Evolutionary conservation across 1,140 invertebrate genomes (phyloP), one percentile per base, ranked within the genome.

Genomic region (Mya arenaria): DNA sequence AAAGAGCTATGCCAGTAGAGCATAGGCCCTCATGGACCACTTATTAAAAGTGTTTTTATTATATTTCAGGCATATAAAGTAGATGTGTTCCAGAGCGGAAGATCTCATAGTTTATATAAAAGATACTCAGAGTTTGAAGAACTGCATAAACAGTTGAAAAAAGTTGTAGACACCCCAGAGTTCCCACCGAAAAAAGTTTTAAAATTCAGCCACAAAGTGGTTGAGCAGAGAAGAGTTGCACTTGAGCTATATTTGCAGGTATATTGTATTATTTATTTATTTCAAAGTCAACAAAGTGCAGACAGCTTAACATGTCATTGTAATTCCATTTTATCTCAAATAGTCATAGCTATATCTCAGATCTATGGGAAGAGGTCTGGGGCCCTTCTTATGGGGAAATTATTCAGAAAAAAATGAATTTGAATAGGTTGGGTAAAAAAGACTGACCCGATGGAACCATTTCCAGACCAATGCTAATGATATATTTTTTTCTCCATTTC

Each of bases 111-210:
- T 62, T 88, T 95, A 39, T 94, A 95, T 84, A 94, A 93, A 88
- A 90, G 95, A 90, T 95, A 95, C 85, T 94, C 94, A 78, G 94
- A 94, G 88, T 95, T 95, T 90, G 94, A 94, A 80, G 91, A 93
- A n/a, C 87, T 95, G n/a, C 94, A 95, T 88, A 93, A 94, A 79
- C 92, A 93, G 92, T 71, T 94, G 66, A 93, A 93, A 52, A 93
- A 94, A 83, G 85, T 91, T 56, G 92, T 92, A 66, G 92, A 91
- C 25, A 93, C 93, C 13, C 94, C 94, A 34, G 92, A 94, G 36
- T 95, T 95, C 92, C 95, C 95, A 44, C 95, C 95, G 2, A 95
- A 95, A 82, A 93, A 94, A 84, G 94, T 95, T 19, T 92, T 95
- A 73, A 95, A 95, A 87, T 94, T 93, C 15, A 94, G 94, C 82